Conservation (phyloP, 2,113 vertebrate species). For the Melanocharis versteri region DNA sequence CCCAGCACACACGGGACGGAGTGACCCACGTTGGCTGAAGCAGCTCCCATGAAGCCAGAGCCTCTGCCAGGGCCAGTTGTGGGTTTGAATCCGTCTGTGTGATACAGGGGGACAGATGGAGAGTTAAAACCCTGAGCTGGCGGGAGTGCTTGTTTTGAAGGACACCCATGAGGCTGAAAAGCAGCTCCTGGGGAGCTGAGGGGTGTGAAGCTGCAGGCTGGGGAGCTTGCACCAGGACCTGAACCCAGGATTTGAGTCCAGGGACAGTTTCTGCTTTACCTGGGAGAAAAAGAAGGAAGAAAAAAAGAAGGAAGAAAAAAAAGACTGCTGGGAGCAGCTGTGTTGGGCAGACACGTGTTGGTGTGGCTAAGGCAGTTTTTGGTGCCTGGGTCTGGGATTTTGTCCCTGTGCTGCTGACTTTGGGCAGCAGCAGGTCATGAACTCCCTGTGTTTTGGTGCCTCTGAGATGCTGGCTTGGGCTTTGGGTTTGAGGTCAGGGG, state of each 20-base stretch:
- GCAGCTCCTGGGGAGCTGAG: neutral
- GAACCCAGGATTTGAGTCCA: neutral
- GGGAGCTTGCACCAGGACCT: neutral
- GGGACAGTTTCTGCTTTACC: neutral
- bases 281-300: neutral
- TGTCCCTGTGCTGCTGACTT: neutral
- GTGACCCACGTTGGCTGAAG: neutral
- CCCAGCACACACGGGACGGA: neutral
- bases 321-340: neutral
- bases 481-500: neutral
- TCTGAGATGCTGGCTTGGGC: neutral
- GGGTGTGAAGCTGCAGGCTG: neutral
- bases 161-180: neutral
- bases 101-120: neutral
- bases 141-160: neutral
- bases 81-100: neutral
- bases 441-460: fast-evolving
- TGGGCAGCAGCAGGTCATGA: neutral
- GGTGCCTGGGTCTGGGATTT: neutral
- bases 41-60: neutral
- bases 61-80: neutral
- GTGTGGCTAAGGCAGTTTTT: neutral
- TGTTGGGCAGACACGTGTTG: neutral
- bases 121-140: neutral
- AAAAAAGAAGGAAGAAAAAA: neutral